Evolutionary conservation across 2,888 invertebrate genomes (phyloP).

Genomic region (Alviniconcha strummeri): DNA sequence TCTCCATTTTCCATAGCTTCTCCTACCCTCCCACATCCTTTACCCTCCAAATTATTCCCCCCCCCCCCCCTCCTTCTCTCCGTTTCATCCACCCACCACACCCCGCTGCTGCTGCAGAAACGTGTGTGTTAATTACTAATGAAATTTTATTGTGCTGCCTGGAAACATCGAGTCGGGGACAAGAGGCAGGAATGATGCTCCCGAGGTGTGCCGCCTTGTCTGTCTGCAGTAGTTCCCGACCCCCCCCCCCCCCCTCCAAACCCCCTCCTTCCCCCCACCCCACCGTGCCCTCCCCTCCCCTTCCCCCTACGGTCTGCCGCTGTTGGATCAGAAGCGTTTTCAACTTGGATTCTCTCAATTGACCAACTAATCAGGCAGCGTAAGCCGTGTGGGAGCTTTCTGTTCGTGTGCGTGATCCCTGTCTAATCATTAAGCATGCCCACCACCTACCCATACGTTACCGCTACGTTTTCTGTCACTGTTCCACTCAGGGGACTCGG

Average conservation of each 20-base stretch:
- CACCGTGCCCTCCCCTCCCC: background rate
- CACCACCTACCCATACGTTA: background rate
- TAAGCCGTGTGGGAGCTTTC: background rate
- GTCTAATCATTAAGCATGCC: background rate
- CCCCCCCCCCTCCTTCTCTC: conserved; percentile 3
- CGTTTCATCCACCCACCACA: background rate
- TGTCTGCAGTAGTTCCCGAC: too few species aligned
- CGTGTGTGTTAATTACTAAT: conserved; percentile 19
- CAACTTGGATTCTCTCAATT: conserved; percentile 35
- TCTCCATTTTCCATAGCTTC: background rate
- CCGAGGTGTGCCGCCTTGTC: too few species aligned
- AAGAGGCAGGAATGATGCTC: too few species aligned
- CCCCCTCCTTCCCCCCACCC: background rate
- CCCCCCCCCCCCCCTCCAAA: background rate
- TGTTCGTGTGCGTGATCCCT: conserved; percentile 10
- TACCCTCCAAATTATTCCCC: background rate
- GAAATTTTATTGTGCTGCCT: conserved; percentile 34
- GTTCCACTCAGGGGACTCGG: too few species aligned
- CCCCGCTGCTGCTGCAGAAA: background rate
- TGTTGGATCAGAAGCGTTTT: conserved; percentile 23
- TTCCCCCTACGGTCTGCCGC: background rate
- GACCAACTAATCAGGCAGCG: conserved; percentile 30
- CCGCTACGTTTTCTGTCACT: too few species aligned
- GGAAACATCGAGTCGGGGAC: background rate
- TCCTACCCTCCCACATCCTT: background rate